A percentile compares a stretch with the other conserved stretches of the same genome.
Evolutionary conservation across 2,888 invertebrate genomes (phyloP).

Genomic region (Ormyrus rosae): DNA sequence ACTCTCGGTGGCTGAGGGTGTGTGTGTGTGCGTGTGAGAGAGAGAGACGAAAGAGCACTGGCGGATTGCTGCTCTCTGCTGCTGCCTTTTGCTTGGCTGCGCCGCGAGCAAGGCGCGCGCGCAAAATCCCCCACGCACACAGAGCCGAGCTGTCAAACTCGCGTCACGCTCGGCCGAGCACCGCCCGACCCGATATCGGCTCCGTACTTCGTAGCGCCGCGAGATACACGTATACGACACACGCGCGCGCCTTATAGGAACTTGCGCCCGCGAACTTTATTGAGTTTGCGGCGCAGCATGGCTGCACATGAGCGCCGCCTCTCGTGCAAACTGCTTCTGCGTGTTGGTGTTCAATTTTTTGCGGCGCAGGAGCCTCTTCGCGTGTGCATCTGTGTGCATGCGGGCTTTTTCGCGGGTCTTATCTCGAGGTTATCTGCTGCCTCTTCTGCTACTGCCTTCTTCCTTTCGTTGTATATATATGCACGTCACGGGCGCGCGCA

Average conservation of each 20-base stretch:
- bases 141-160: slow-evolving; percentile 23
- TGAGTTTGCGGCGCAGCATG: slow-evolving; percentile 3
- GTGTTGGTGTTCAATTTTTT: background rate
- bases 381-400: background rate
- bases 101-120: slow-evolving; percentile 12
- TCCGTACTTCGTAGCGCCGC: no score
- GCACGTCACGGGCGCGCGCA: no score
- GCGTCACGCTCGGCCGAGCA: slow-evolving; percentile 20
- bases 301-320: slow-evolving; percentile 2
- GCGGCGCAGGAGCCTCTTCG: background rate
- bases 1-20: background rate
- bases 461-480: background rate
- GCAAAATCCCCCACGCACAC: background rate
- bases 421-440: slow-evolving; percentile 37
- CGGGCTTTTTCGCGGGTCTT: background rate
- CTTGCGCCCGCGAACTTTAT: slow-evolving; percentile 14
- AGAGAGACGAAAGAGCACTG: background rate
- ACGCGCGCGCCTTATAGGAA: no score
- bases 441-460: background rate
- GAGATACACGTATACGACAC: no score
- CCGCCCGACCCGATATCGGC: background rate
- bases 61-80: background rate
- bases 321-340: background rate
- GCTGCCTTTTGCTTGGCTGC: slow-evolving; percentile 1
- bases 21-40: no score